phyloP scores from a whole-genome alignment of 2,888 invertebrate species.

The Lomographa bimaculata region DNA sequence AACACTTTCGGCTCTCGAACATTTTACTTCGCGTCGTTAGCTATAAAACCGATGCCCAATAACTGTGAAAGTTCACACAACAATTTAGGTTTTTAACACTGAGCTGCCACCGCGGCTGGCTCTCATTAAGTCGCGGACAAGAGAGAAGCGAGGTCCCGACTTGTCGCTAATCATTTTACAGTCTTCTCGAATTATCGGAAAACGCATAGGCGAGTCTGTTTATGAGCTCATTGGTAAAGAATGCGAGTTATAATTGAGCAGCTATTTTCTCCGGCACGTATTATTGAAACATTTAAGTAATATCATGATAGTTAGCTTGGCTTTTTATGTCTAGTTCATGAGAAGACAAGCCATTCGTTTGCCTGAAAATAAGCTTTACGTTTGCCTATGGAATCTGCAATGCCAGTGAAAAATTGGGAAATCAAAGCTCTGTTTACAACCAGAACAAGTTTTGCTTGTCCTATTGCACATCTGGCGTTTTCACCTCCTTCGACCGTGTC shows the following conservation, averaged over 20 bases:
- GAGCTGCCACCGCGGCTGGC: conserved; percentile 57
- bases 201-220: conserved; percentile 36
- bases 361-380: no score
- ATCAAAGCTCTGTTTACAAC: no score
- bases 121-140: conserved; percentile 62
- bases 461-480: no score
- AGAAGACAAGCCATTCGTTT: no score
- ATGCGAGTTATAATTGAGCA: conserved; percentile 25
- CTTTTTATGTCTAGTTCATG: no score
- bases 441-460: no score
- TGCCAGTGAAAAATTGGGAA: no score
- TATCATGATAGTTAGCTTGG: no score
- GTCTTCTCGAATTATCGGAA: conserved; percentile 58
- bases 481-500: no score
- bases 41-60: conserved; percentile 68
- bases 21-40: conserved; percentile 45
- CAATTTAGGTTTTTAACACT: conserved; percentile 80
- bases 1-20: conserved; percentile 49
- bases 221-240: conserved; percentile 35
- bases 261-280: conserved; percentile 19
- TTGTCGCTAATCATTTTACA: conserved; percentile 75
- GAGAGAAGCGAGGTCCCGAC: conserved; percentile 45
- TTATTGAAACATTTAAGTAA: no score
- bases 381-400: no score
- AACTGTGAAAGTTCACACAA: conserved; percentile 82